These are phyloP conservation scores for Agrochola macilenta DNA, from an alignment of 2,888 invertebrate genomes.

Conservation along the genomic window DNA sequence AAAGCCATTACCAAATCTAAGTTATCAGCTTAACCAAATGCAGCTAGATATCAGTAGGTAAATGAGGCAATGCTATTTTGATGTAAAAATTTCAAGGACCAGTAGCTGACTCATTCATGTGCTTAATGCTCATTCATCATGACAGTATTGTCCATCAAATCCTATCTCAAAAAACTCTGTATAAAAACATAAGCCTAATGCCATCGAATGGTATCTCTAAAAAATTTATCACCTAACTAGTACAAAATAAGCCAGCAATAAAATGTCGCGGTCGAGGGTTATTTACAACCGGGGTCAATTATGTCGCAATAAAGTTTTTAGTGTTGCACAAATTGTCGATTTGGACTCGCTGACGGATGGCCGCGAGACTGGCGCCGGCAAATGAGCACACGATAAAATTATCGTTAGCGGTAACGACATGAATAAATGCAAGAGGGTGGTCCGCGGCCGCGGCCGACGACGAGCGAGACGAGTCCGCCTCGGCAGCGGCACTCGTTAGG, in stretches of 20 bases:
- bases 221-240: slow-evolving; percentile 62
- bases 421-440: slow-evolving; percentile 91
- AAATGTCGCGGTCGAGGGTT: slow-evolving; percentile 78
- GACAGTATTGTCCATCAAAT: neutral
- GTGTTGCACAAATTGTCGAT: slow-evolving; percentile 90
- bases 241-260: slow-evolving; percentile 78
- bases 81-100: neutral
- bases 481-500: slow-evolving; percentile 82
- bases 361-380: slow-evolving; percentile 89
- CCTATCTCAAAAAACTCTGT: slow-evolving; percentile 10
- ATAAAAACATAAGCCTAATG: slow-evolving; percentile 22
- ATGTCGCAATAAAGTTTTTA: slow-evolving; percentile 89
- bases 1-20: neutral
- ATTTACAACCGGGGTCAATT: slow-evolving; percentile 88
- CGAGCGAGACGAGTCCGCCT: slow-evolving; percentile 74
- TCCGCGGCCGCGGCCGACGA: slow-evolving; percentile 78
- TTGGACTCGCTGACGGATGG: slow-evolving; percentile 89
- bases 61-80: neutral
- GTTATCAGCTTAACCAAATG: neutral
- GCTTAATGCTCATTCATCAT: neutral
- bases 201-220: slow-evolving; percentile 43
- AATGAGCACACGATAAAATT: slow-evolving; percentile 91
- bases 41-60: neutral
- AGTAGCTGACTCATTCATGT: neutral
- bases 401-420: slow-evolving; percentile 91